Evolutionary conservation across 2,888 invertebrate species (phyloP).

Genomic region (Diplolepis rosae): DNA sequence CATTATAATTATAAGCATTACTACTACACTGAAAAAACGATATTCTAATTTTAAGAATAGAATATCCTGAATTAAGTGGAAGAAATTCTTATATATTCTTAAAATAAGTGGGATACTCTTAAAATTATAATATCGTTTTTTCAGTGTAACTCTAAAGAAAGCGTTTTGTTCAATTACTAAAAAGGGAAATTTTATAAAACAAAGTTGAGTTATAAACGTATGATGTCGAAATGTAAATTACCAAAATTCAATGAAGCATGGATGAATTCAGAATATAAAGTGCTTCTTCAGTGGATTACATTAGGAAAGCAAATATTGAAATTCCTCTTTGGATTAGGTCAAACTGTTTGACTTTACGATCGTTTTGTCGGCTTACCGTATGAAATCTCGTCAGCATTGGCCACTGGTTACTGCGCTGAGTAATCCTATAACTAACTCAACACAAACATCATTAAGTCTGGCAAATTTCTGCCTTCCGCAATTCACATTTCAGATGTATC

Average conservation of each 20-base stretch:
- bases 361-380: conserved; percentile 36
- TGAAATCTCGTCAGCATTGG: background rate
- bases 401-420: background rate
- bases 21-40: no score
- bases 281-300: conserved; percentile 49
- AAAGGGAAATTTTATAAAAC: no score
- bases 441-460: background rate
- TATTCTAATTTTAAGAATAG: no score
- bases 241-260: background rate
- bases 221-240: no score
- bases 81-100: no score
- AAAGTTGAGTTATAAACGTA: no score
- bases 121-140: no score
- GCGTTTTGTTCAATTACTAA: no score
- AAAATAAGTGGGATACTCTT: no score
- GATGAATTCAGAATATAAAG: background rate
- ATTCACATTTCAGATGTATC: background rate
- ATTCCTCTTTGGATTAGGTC: conserved; percentile 51
- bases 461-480: background rate
- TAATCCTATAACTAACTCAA: conserved; percentile 11
- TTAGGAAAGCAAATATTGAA: conserved; percentile 62
- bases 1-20: no score
- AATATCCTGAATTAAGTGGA: no score
- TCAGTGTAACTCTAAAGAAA: no score
- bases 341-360: conserved; percentile 60